These are phyloP conservation scores for Platyscapa corneri DNA, from an alignment of 1,140 invertebrate species.

Conservation along the genomic window DNA sequence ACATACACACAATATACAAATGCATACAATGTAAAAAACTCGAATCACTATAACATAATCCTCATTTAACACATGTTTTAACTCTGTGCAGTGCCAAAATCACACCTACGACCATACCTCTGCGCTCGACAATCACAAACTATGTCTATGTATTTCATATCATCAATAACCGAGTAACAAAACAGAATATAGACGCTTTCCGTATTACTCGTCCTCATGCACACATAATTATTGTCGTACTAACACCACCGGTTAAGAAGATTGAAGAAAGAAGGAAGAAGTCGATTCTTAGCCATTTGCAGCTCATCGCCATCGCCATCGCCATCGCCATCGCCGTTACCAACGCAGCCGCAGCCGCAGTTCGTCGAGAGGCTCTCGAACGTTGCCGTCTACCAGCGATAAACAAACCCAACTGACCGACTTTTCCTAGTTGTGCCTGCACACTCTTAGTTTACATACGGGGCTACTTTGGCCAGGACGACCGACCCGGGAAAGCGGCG, in stretches of 20 bases:
- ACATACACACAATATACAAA: background rate
- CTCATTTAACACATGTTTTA: constrained; percentile 45
- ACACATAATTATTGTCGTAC: background rate
- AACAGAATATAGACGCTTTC: background rate
- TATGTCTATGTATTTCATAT: constrained; percentile 45
- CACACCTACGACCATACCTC: constrained; percentile 49
- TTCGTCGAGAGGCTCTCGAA: background rate
- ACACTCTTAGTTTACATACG: background rate
- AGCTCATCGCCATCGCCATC: background rate
- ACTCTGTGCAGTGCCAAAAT: constrained; percentile 52
- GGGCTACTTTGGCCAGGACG: background rate
- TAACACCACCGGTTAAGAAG: background rate
- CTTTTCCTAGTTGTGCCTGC: background rate
- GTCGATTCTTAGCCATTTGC: background rate
- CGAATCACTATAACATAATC: constrained; percentile 30
- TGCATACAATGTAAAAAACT: background rate
- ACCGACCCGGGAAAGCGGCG: background rate
- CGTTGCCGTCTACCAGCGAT: background rate
- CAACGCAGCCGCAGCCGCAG: background rate
- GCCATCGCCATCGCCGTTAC: too few relatives aligned
- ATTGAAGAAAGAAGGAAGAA: background rate
- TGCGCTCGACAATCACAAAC: constrained; percentile 51
- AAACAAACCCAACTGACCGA: constrained; percentile 41
- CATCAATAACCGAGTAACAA: constrained; percentile 38
- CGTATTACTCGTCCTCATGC: background rate